Percentiles rank a stretch among this genome's conserved stretches.
Evolutionary conservation across 1,140 invertebrate genomes (phyloP).

Genomic region (Temnothorax curvispinosus): DNA sequence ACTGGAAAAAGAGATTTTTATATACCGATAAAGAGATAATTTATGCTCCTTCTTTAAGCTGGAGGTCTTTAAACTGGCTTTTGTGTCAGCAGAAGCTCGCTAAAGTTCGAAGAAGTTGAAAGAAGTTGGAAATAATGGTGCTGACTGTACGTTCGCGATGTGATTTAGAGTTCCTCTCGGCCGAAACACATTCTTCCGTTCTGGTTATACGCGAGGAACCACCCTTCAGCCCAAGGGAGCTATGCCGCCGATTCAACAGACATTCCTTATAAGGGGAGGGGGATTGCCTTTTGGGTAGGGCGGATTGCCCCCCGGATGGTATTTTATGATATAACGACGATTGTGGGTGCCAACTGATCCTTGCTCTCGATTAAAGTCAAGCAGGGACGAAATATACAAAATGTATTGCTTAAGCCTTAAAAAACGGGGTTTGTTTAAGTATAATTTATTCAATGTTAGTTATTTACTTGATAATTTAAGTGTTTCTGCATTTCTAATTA

Average conservation of each 20-base stretch:
- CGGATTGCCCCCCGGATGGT: slow-evolving; percentile 14
- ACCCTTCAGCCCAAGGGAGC: slow-evolving; percentile 42
- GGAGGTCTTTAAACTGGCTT: neutral
- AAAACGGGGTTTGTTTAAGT: neutral
- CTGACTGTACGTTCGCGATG: slow-evolving; percentile 55
- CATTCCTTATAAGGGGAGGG: slow-evolving; percentile 34
- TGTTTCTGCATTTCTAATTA: neutral
- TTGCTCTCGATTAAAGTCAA: slow-evolving; percentile 47
- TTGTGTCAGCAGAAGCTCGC: neutral
- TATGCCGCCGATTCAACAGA: slow-evolving; percentile 46
- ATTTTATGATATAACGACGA: slow-evolving; percentile 54
- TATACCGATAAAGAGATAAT: neutral
- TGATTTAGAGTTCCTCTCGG: slow-evolving; percentile 57
- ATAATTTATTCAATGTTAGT: neutral
- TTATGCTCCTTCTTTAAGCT: neutral
- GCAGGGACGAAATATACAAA: neutral
- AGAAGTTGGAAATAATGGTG: slow-evolving; percentile 33
- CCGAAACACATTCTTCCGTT: slow-evolving; percentile 54
- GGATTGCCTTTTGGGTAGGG: neutral
- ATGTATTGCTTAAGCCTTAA: neutral
- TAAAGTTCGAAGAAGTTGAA: slow-evolving; percentile 16
- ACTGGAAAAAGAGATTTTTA: neutral
- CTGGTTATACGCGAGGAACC: slow-evolving; percentile 40
- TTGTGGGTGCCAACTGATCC: slow-evolving; percentile 40
- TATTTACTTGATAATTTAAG: neutral